A percentile compares a stretch with the other conserved stretches of the same genome.
Conservation (phyloP, 2,888 invertebrate species). For the Nasonovia ribisnigri region DNA sequence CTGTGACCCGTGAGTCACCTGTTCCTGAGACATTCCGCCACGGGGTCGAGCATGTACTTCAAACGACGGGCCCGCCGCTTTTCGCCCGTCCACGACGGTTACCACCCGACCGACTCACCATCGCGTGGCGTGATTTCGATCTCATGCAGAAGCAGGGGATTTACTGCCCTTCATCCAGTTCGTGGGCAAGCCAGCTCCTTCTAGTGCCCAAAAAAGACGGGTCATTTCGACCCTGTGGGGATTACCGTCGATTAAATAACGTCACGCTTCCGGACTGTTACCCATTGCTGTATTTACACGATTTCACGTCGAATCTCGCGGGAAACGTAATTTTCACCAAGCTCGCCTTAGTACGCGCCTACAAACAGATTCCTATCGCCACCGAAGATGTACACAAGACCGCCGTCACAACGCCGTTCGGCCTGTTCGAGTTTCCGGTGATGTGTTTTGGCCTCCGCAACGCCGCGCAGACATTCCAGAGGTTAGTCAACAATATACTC, state of each 20-base stretch:
- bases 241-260: slow-evolving; percentile 1
- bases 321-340: no score
- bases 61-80: neutral
- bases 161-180: neutral
- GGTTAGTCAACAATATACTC: slow-evolving; percentile 67
- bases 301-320: neutral
- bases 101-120: neutral
- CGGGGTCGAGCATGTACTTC: neutral
- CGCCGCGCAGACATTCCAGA: slow-evolving; percentile 67
- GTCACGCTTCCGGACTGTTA: neutral
- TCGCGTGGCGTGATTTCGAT: neutral
- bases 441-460: slow-evolving; percentile 66
- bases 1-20: neutral
- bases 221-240: slow-evolving; percentile 66
- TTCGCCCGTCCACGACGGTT: neutral
- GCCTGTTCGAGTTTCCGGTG: no score
- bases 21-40: neutral
- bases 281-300: slow-evolving; percentile 28
- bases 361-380: no score
- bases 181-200: neutral
- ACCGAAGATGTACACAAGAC: no score
- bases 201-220: slow-evolving; percentile 67
- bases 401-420: no score
- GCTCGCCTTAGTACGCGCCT: slow-evolving; percentile 67
- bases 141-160: neutral